Evolutionary conservation across 1,140 invertebrate genomes (phyloP), one percentile per base, ranked within the genome.

Genomic region (Pollicipes pollicipes): DNA sequence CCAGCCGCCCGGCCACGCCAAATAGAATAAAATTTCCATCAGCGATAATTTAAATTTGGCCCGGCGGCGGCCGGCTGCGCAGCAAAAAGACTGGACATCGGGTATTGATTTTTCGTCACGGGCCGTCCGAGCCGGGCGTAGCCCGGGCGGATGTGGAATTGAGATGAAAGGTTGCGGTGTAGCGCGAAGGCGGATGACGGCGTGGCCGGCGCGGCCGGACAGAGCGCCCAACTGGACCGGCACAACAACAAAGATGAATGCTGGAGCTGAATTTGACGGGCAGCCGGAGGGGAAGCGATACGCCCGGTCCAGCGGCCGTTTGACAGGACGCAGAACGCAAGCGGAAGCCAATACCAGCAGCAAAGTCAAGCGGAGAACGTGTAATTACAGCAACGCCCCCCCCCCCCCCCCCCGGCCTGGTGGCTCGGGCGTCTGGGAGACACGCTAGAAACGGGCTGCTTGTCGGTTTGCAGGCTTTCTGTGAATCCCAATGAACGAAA

Each of bases 11-110:
- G 45, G 45, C 45, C 13, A 10, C 45, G 45, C 45, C 45, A 58
- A 58, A 58, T 58, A 58, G 45, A 58, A 58, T 58, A 58, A 58
- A 58, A 58, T 58, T 58, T 58, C 45, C 45, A 58, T 58, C 45
- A 58, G 21, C 45, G 45, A 58, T 58, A 58, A 58, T 58, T 58
- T 58, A 58, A 58, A 58, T 58, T 58, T 58, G 13, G 45, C 17
- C 45, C 45, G 45, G 13, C 45, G 45, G 45, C 45, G 45, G 35
- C 6, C 45, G 45, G 2, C 45, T 10, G 45, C 45, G 35, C 45
- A 21, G 45, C 45, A 58, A 58, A 58, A 58, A 58, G 45, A 24
- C 45, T 58, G 45, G 45, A 58, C 45, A 58, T 58, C 45, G 45
- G 45, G 45, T 58, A 58, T 58, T 58, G 45, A 58, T 58, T 58